Evolutionary conservation across 2,888 invertebrate species (phyloP).

Genomic region (Mythimna pallens): DNA sequence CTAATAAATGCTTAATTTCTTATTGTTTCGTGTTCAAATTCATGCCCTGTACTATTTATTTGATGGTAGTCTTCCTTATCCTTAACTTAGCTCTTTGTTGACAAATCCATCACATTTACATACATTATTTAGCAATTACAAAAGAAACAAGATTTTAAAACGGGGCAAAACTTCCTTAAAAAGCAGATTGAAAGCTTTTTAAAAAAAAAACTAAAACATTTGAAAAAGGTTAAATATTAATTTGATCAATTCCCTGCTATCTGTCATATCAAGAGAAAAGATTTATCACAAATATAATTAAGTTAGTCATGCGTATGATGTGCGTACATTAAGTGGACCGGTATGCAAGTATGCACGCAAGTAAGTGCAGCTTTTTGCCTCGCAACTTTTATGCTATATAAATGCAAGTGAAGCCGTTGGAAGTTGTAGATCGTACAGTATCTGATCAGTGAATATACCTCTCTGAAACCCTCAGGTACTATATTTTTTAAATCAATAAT

Average conservation of each 20-base stretch:
- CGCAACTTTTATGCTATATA: conserved; percentile 50
- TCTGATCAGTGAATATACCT: conserved; percentile 36
- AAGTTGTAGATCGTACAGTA: conserved; percentile 27
- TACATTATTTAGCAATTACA: no score
- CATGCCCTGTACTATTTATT: no score
- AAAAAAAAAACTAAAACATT: background rate
- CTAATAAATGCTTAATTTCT: no score
- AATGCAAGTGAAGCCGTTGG: conserved; percentile 17
- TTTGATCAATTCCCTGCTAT: conserved; percentile 5
- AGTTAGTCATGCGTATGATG: conserved; percentile 28
- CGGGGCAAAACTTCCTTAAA: background rate
- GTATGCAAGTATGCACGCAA: background rate
- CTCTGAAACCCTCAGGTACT: conserved; percentile 33
- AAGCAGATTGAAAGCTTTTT: background rate
- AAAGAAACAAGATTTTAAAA: background rate
- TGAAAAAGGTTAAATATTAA: background rate
- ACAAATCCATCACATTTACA: no score
- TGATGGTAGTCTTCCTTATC: no score
- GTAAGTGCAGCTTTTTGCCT: conserved; percentile 39
- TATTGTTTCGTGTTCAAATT: no score
- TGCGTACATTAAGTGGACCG: background rate
- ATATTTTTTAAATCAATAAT: conserved; percentile 2
- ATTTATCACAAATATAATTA: conserved; percentile 25
- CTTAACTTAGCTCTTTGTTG: no score
- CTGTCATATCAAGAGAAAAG: conserved; percentile 44